phyloP scores from a whole-genome alignment of 2,113 vertebrate genomes.

The Clarias batrachus region DNA sequence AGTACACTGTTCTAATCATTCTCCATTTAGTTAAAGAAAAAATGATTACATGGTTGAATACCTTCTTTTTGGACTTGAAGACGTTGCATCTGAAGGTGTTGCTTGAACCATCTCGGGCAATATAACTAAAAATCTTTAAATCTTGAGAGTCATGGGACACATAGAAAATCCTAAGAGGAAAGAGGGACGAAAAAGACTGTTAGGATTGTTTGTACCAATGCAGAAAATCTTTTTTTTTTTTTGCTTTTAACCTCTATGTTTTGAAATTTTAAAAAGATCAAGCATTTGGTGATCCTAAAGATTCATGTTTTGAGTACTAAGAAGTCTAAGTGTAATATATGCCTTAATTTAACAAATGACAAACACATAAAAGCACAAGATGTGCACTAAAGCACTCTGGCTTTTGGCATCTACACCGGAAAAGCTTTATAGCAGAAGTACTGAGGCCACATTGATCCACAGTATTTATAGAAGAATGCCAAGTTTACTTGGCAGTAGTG shows the following conservation, averaged over 20 bases:
- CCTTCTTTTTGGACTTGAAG: constrained; percentile 89
- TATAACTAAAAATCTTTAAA: constrained; percentile 85
- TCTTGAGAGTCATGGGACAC: constrained; percentile 83
- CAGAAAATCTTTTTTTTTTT: not conserved
- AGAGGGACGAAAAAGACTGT: not conserved
- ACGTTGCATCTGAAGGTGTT: constrained; percentile 85
- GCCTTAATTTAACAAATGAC: not conserved
- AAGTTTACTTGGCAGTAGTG: not conserved
- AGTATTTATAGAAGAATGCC: not conserved
- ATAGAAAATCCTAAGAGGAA: constrained; percentile 80
- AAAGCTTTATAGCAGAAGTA: constrained; percentile 15
- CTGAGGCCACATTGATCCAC: constrained; percentile 10
- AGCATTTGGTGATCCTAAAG: not conserved
- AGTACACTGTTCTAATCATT: not conserved
- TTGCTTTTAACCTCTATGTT: not conserved
- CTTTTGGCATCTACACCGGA: not conserved
- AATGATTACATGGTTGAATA: constrained; percentile 43
- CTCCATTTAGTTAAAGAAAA: not conserved
- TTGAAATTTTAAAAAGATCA: not conserved
- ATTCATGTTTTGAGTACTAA: not conserved
- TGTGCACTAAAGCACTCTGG: not conserved
- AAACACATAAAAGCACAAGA: not conserved
- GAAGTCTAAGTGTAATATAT: not conserved
- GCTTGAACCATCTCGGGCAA: constrained; percentile 78
- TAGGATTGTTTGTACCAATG: not conserved